Conservation (phyloP, 2,113 vertebrate genomes). For the Ploceus nigricollis region DNA sequence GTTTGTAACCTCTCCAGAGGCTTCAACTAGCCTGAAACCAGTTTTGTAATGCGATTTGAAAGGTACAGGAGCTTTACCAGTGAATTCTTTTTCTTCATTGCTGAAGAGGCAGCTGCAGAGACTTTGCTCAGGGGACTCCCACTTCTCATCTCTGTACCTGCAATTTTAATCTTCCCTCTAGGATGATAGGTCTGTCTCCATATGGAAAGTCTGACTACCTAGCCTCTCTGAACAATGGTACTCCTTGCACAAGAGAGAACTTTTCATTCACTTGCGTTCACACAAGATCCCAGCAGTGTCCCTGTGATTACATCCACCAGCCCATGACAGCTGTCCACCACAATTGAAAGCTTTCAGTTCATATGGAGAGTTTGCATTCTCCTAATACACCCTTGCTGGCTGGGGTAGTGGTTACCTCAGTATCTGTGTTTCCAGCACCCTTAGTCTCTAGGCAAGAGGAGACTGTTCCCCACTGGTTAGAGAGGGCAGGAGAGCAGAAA, state of each 20-base stretch:
- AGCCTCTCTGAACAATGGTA: not conserved
- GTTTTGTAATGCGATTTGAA: not conserved
- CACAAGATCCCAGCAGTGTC: not conserved
- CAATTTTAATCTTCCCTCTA: not conserved
- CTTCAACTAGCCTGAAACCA: not conserved
- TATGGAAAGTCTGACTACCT: not conserved
- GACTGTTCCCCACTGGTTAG: not conserved
- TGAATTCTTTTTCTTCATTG: constrained; percentile 12
- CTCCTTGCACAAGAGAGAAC: not conserved
- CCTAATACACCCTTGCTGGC: not conserved
- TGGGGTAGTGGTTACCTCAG: not conserved
- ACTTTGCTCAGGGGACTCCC: constrained; percentile 64
- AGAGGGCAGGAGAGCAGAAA: not conserved
- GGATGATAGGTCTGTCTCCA: not conserved
- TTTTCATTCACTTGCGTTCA: not conserved
- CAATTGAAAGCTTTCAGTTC: not conserved
- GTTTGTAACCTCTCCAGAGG: not conserved
- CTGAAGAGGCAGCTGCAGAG: constrained; percentile 53
- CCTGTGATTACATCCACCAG: not conserved
- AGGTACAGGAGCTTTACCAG: constrained; percentile 56
- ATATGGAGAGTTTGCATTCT: not conserved
- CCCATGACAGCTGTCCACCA: not conserved
- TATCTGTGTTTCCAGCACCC: not conserved
- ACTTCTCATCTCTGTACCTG: constrained; percentile 47
- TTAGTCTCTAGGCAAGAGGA: not conserved